These are phyloP conservation scores for Limnothrissa miodon DNA, from an alignment of 2,113 vertebrate species.

Conservation along the genomic window DNA sequence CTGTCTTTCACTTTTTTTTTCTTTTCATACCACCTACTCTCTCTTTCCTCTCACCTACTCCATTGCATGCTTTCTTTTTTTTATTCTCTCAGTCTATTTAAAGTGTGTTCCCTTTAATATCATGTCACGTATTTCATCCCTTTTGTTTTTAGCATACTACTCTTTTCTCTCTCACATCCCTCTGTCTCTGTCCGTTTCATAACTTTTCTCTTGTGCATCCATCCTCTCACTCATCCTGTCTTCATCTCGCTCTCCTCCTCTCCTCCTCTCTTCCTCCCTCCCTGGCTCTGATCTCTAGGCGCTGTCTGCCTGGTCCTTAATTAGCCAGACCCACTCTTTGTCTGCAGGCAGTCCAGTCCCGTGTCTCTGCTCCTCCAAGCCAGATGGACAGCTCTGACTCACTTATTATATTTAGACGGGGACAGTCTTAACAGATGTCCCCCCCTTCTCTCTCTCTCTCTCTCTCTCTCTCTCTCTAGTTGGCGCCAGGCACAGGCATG, in stretches of 20 bases:
- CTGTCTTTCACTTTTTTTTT: neutral
- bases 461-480: neutral
- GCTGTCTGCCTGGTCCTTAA: conserved; percentile 19
- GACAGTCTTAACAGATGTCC: conserved; percentile 44
- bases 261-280: neutral
- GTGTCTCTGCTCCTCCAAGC: neutral
- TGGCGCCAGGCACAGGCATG: too few species aligned
- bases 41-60: neutral
- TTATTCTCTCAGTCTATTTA: neutral
- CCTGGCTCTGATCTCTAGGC: too few species aligned
- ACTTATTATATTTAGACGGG: conserved; percentile 37
- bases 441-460: conserved; percentile 24
- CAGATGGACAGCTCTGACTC: conserved; percentile 40
- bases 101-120: too few species aligned
- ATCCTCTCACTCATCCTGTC: neutral
- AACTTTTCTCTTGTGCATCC: too few species aligned
- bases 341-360: conserved; percentile 23
- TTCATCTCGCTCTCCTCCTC: neutral
- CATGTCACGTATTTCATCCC: too few species aligned
- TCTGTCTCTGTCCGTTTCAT: neutral
- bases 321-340: conserved; percentile 22
- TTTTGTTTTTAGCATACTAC: too few species aligned
- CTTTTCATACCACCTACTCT: neutral
- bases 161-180: too few species aligned
- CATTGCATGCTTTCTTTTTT: neutral